Conservation (phyloP, 2,797 vertebrate genomes). For the Potorous gilbertii region DNA sequence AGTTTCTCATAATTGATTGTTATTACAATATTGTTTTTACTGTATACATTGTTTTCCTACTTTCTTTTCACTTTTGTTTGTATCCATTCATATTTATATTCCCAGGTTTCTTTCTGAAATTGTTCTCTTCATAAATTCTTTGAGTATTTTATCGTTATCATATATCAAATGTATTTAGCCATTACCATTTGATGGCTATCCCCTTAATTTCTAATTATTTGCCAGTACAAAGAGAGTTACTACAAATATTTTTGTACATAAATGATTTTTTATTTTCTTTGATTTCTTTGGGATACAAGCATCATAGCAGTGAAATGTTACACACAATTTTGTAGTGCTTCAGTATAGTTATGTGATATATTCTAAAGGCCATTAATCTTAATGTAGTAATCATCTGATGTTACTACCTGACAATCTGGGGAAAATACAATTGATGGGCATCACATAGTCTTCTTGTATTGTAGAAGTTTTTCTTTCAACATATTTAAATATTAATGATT, state of each 20-base stretch:
- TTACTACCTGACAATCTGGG: no score
- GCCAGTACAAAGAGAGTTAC: no score
- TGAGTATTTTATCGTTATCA: background rate
- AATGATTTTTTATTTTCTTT: no score
- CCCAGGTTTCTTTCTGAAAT: background rate
- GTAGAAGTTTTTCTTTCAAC: no score
- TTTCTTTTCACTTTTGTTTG: background rate
- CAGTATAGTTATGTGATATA: no score
- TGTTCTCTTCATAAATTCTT: background rate
- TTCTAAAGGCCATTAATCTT: no score
- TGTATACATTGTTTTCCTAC: background rate
- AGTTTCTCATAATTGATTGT: background rate
- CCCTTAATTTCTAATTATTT: background rate
- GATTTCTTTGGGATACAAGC: background rate
- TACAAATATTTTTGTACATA: background rate
- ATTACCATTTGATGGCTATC: background rate
- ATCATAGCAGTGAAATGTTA: no score
- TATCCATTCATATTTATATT: background rate
- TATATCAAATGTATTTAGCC: background rate
- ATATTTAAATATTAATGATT: no score
- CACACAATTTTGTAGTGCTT: no score
- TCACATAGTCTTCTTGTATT: no score
- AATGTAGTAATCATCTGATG: no score
- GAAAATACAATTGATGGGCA: no score
- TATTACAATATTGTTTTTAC: background rate